Evolutionary conservation across 2,797 vertebrate genomes (phyloP), one percentile per base, ranked within the genome.

Genomic region (Danio jaintianensis): DNA sequence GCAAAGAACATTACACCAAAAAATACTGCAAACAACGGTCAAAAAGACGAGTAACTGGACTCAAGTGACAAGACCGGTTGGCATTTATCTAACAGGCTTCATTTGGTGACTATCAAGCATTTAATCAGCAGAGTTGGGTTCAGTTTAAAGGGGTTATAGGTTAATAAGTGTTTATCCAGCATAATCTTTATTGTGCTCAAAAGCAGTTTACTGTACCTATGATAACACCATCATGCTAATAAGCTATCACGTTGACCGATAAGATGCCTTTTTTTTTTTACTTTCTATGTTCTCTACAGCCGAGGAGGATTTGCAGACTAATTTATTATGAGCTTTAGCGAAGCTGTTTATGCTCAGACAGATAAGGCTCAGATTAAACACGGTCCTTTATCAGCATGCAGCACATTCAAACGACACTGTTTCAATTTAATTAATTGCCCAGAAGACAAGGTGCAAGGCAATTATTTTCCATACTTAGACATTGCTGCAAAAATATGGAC

Each of bases 351-450:
- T 73, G 71, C 63, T 29, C 22, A 52, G 42, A 75, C 75, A 76
- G 81, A 91, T 86, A 90, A 89, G 86, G 78, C 78, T 50, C 75
- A 74, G 67, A 79, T 83, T 76, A 83, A 87, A 84, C 78, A 66
- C 81, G 62, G 82, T 82, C 77, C 72, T 85, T 89, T 84, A 87
- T 88, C 81, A 82, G 84, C 45, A 56, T 38, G 45, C 84, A 84
- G 81, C 79, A 82, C 81, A 83, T 81, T 87, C 83, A 85, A 86
- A 83, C 78, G 76, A 64, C 68, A 73, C 38, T 45, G 71, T 79
- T 82, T 83, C 62, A 72, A 77, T 86, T 77, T 80, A 85, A 86
- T 83, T 70, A 85, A 86, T 70, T 76, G 61, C 75, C 73, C 64
- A 58, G 52, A 80, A 83, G 59, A 73, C 78, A 76, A 55, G 70